Conservation (phyloP, 2,888 invertebrate species). For the Lasioglossum zephyrum region DNA sequence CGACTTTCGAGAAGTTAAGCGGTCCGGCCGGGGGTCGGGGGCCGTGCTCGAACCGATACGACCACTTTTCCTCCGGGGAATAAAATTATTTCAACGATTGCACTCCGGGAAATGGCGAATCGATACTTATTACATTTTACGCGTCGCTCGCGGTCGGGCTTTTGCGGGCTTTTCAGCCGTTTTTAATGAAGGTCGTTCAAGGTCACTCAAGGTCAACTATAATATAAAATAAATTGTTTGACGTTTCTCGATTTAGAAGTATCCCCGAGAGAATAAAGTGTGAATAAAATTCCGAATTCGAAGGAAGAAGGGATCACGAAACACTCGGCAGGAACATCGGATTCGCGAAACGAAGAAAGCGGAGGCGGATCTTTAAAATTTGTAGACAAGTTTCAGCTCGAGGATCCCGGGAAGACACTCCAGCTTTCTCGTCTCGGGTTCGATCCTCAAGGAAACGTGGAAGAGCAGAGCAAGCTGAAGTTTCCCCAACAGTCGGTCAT, state of each 20-base stretch:
- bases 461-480: conserved; percentile 58
- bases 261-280: neutral
- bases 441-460: conserved; percentile 44
- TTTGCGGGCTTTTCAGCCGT: neutral
- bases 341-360: conserved; percentile 19
- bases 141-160: neutral
- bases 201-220: neutral
- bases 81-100: conserved; percentile 49
- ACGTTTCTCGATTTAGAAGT: neutral
- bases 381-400: conserved; percentile 50
- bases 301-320: neutral
- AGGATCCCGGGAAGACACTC: conserved; percentile 28
- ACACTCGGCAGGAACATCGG: neutral
- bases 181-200: too few relatives aligned
- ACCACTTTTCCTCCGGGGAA: conserved; percentile 38
- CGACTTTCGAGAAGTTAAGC: conserved; percentile 61
- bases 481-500: conserved; percentile 53
- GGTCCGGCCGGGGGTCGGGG: conserved; percentile 27
- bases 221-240: neutral
- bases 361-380: conserved; percentile 45
- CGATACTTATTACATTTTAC: neutral
- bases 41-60: conserved; percentile 41
- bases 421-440: conserved; percentile 23
- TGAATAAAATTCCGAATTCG: neutral
- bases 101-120: neutral